A percentile compares a stretch with the other conserved stretches of the same genome.
These are phyloP conservation scores for Aleiodes testaceus DNA, from an alignment of 2,888 invertebrate genomes.

Conservation along the genomic window DNA sequence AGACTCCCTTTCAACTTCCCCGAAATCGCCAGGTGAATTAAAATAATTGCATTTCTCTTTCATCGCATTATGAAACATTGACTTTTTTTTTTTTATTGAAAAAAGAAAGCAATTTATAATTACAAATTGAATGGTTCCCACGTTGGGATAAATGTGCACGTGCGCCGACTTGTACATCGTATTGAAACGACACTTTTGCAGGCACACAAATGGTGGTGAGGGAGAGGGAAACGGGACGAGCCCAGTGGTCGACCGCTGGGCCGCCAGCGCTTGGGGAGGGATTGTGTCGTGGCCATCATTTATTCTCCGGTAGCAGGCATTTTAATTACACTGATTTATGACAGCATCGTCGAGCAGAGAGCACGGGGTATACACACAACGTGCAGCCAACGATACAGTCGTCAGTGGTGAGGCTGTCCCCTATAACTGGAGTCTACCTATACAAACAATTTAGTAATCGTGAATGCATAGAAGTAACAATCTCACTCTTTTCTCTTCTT, in stretches of 20 bases:
- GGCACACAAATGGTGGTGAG: background rate
- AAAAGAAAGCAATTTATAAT: conserved; percentile 24
- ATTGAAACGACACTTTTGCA: conserved; percentile 12
- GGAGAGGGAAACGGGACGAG: background rate
- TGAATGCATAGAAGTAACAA: background rate
- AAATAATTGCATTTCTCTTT: background rate
- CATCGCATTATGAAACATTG: background rate
- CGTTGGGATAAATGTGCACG: conserved; percentile 12
- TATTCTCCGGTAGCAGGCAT: conserved; percentile 51
- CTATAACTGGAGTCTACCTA: conserved; percentile 33
- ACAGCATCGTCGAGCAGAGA: conserved; percentile 25
- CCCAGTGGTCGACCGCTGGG: conserved; percentile 27
- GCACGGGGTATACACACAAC: conserved; percentile 23
- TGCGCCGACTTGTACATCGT: conserved; percentile 19
- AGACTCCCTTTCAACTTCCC: background rate
- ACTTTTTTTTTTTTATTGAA: background rate
- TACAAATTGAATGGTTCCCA: conserved; percentile 34
- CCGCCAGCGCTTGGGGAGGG: conserved; percentile 27
- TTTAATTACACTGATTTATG: conserved; percentile 56
- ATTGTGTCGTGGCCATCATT: conserved; percentile 47
- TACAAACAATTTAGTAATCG: background rate
- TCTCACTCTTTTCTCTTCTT: conserved; percentile 19
- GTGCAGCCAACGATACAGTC: conserved; percentile 48
- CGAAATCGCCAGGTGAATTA: background rate
- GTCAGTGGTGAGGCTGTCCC: conserved; percentile 42